Conservation (phyloP, 2,797 vertebrate genomes). For the Myiotriccus ornatus region DNA sequence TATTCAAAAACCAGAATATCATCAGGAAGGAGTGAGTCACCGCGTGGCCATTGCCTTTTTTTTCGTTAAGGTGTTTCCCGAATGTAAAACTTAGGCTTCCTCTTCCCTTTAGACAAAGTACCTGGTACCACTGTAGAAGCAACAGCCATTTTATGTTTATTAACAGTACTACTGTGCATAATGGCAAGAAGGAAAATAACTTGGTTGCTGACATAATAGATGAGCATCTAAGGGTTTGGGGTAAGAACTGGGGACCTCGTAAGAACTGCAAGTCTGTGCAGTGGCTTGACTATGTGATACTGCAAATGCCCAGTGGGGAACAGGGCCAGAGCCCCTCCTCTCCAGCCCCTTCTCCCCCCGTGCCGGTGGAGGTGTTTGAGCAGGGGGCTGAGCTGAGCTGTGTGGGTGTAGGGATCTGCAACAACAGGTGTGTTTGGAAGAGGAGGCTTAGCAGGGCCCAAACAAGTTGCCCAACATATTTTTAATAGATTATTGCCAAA, state of each 20-base stretch:
- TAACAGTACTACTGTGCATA: neutral
- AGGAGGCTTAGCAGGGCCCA: neutral
- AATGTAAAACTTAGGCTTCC: neutral
- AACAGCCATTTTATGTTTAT: neutral
- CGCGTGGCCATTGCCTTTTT: neutral
- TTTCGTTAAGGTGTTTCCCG: neutral
- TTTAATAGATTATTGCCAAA: neutral
- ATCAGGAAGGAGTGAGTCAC: constrained; percentile 48
- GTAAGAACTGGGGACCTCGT: neutral
- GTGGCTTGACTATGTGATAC: fast-evolving
- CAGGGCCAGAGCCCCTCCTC: neutral
- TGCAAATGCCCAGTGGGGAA: fast-evolving
- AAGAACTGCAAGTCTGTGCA: neutral
- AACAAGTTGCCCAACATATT: constrained; percentile 12
- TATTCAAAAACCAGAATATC: constrained; percentile 30
- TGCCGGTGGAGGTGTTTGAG: neutral
- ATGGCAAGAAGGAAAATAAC: neutral
- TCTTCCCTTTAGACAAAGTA: neutral
- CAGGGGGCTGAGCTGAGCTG: neutral
- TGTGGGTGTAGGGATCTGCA: neutral
- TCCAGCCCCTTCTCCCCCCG: fast-evolving
- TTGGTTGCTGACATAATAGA: neutral
- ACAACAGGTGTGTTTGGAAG: neutral
- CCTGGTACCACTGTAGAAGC: neutral
- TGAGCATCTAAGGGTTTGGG: neutral